A percentile compares a stretch with the other conserved stretches of the same genome.
Evolutionary conservation across 2,888 invertebrate species (phyloP).

Genomic region (Xanthostigma xanthostigma): DNA sequence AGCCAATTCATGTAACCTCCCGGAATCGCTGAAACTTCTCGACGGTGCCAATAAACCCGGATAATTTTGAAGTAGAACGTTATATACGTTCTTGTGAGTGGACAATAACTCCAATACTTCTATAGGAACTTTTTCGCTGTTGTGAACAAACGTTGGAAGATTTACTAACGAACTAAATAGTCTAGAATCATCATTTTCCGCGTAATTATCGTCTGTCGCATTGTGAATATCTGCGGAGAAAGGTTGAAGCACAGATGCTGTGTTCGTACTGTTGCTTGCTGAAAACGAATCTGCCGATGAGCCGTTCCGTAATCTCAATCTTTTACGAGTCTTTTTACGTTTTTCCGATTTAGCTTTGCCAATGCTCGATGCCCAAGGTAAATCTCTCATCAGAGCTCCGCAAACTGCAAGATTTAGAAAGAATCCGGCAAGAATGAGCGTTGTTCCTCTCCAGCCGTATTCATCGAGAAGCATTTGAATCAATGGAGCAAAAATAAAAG

Average conservation of each 20-base stretch:
- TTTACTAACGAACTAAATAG: slow-evolving; percentile 68
- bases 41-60: slow-evolving; percentile 57
- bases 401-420: slow-evolving; percentile 72
- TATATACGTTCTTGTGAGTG: slow-evolving; percentile 51
- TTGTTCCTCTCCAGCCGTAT: slow-evolving; percentile 74
- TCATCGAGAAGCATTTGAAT: slow-evolving; percentile 56
- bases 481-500: slow-evolving; percentile 72
- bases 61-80: slow-evolving; percentile 57
- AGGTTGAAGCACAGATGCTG: slow-evolving; percentile 39
- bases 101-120: slow-evolving; percentile 62
- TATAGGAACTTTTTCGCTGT: slow-evolving; percentile 59
- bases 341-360: slow-evolving; percentile 46
- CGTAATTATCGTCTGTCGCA: slow-evolving; percentile 11
- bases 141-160: slow-evolving; percentile 68
- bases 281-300: slow-evolving; percentile 57
- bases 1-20: slow-evolving; percentile 30
- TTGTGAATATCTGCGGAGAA: slow-evolving; percentile 27
- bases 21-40: slow-evolving; percentile 56
- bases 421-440: slow-evolving; percentile 63
- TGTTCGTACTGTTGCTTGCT: slow-evolving; percentile 49
- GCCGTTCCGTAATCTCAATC: slow-evolving; percentile 40
- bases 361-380: slow-evolving; percentile 48
- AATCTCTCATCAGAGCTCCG: slow-evolving; percentile 66
- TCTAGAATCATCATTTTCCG: slow-evolving; percentile 29
- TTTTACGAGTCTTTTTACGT: slow-evolving; percentile 42